phyloP scores from a whole-genome alignment of 2,113 vertebrate genomes.

The Pterocles orientalis region DNA sequence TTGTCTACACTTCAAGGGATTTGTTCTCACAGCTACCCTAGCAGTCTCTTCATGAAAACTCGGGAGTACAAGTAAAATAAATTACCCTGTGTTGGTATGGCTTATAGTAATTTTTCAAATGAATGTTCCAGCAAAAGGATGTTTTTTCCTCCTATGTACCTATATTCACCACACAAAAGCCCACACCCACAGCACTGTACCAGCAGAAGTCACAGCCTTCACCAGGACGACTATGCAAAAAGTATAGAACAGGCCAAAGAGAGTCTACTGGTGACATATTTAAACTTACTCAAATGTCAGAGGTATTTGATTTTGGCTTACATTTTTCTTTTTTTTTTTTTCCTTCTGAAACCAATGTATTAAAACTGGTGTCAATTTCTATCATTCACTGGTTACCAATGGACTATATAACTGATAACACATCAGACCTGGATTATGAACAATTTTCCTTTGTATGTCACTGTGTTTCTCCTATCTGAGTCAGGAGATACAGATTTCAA shows the following conservation, averaged over 20 bases:
- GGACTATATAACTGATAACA: neutral
- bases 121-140: neutral
- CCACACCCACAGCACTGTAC: neutral
- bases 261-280: neutral
- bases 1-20: neutral
- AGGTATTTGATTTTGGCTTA: neutral
- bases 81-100: neutral
- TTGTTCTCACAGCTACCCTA: neutral
- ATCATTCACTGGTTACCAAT: neutral
- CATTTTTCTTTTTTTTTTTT: neutral
- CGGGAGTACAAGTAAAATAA: neutral
- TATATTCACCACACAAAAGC: neutral
- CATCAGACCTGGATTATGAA: neutral
- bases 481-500: neutral
- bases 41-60: neutral
- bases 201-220: neutral
- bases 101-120: neutral
- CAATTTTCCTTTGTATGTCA: neutral
- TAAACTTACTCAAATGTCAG: neutral
- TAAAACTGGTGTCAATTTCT: neutral
- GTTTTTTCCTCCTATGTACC: neutral
- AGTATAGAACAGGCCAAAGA: neutral
- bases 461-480: neutral
- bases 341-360: neutral
- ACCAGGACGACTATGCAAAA: neutral